Percentiles rank a stretch among this genome's conserved stretches.
Evolutionary conservation across 2,113 vertebrate species (phyloP).

Genomic region (Podarcis cretensis): DNA sequence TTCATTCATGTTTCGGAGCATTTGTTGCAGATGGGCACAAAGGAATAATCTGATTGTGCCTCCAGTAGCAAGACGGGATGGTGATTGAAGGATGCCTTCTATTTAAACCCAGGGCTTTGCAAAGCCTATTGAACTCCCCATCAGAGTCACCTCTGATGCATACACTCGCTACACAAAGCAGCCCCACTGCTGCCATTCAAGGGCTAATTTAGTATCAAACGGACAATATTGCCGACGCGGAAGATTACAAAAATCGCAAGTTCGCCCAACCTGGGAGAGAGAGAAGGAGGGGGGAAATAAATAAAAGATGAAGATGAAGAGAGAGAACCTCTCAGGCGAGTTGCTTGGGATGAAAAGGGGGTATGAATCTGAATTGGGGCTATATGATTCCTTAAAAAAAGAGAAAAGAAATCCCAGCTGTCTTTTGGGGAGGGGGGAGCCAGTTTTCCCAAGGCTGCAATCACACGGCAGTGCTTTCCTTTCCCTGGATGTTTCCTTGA

Average conservation of each 20-base stretch:
- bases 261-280: slow-evolving; percentile 65
- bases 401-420: neutral
- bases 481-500: too few species aligned
- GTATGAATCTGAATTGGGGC: slow-evolving; percentile 9
- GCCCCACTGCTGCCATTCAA: slow-evolving; percentile 50
- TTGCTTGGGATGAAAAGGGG: slow-evolving; percentile 52
- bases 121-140: slow-evolving; percentile 47
- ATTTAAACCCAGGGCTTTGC: slow-evolving; percentile 44
- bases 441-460: neutral
- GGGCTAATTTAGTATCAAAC: slow-evolving; percentile 57
- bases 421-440: neutral
- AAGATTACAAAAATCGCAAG: slow-evolving; percentile 67
- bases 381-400: slow-evolving; percentile 27
- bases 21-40: slow-evolving; percentile 44
- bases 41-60: slow-evolving; percentile 59
- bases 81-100: slow-evolving; percentile 59
- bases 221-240: slow-evolving; percentile 49
- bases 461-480: slow-evolving; percentile 16
- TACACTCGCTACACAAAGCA: slow-evolving; percentile 45
- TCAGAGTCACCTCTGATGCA: slow-evolving; percentile 47
- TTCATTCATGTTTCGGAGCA: slow-evolving; percentile 65
- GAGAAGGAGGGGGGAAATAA: slow-evolving; percentile 36
- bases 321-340: neutral
- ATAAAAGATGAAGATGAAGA: slow-evolving; percentile 19
- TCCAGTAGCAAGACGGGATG: slow-evolving; percentile 49